These are phyloP conservation scores for Fistularia tabacaria DNA, from an alignment of 2,797 vertebrate species.

Conservation along the genomic window DNA sequence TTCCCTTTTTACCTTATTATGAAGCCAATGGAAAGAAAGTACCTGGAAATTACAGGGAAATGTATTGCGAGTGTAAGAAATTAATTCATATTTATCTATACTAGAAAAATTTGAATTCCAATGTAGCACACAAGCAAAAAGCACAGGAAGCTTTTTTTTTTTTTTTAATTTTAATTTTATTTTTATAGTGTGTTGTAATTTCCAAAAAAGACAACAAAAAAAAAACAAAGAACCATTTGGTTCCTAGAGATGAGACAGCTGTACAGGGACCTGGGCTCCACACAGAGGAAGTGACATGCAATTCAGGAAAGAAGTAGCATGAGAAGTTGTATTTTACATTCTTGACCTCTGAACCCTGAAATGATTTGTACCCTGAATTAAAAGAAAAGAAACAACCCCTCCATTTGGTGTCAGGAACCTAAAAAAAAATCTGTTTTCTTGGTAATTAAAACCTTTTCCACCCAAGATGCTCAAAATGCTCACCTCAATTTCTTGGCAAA, in stretches of 20 bases:
- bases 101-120: too few species aligned
- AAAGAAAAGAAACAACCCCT: slow-evolving; percentile 30
- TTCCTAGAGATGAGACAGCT: slow-evolving; percentile 63
- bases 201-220: too few species aligned
- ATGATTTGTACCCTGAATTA: slow-evolving; percentile 54
- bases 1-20: too few species aligned
- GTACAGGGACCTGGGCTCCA: slow-evolving; percentile 73
- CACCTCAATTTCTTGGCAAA: slow-evolving; percentile 36
- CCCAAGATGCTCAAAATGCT: neutral
- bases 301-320: slow-evolving; percentile 46
- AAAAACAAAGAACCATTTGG: slow-evolving; percentile 56
- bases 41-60: too few species aligned
- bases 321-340: slow-evolving; percentile 66
- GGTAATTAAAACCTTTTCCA: neutral
- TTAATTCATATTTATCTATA: too few species aligned
- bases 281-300: slow-evolving; percentile 74
- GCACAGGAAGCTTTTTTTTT: slow-evolving; percentile 21
- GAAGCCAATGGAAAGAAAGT: too few species aligned
- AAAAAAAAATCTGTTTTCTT: neutral
- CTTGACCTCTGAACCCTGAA: slow-evolving; percentile 59
- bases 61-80: too few species aligned
- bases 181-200: slow-evolving; percentile 63
- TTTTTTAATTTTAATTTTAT: slow-evolving; percentile 59
- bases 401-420: slow-evolving; percentile 10
- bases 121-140: neutral